phyloP scores from a whole-genome alignment of 2,797 vertebrate genomes.

The Kryptolebias ocellatus region DNA sequence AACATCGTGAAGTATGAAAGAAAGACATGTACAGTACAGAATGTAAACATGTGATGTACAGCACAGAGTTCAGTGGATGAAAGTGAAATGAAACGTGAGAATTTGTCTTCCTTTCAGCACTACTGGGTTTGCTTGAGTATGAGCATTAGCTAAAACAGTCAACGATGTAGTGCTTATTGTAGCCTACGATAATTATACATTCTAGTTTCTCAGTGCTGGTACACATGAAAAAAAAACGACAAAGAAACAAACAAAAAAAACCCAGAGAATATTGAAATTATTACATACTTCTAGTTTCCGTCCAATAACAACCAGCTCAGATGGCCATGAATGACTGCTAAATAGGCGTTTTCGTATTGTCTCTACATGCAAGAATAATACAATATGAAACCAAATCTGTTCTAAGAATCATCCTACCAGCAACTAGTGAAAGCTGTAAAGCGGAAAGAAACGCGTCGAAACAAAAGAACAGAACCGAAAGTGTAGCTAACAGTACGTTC shows the following conservation, averaged over 20 bases:
- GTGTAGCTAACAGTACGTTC: slow-evolving; percentile 78
- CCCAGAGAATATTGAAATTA: slow-evolving; percentile 83
- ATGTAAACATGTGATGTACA: slow-evolving; percentile 82
- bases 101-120: slow-evolving; percentile 79
- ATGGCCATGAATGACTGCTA: slow-evolving; percentile 81
- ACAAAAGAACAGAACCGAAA: slow-evolving; percentile 37
- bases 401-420: slow-evolving; percentile 78
- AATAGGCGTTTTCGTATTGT: slow-evolving; percentile 78
- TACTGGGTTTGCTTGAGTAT: slow-evolving; percentile 83
- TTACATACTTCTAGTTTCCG: slow-evolving; percentile 79
- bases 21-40: slow-evolving; percentile 61
- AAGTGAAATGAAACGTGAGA: slow-evolving; percentile 70
- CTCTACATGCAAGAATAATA: slow-evolving; percentile 84
- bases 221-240: slow-evolving; percentile 67
- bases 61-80: slow-evolving; percentile 78
- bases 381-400: slow-evolving; percentile 69
- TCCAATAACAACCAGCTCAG: slow-evolving; percentile 79
- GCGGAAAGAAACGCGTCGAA: slow-evolving; percentile 58
- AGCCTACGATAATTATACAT: slow-evolving; percentile 86
- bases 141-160: slow-evolving; percentile 85
- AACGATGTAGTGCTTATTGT: slow-evolving; percentile 86
- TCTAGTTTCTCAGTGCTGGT: slow-evolving; percentile 88
- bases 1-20: slow-evolving; percentile 68
- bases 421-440: slow-evolving; percentile 79
- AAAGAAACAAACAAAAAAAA: slow-evolving; percentile 16